Conservation (phyloP, 2,797 vertebrate species). For the Hemitrygon akajei region DNA sequence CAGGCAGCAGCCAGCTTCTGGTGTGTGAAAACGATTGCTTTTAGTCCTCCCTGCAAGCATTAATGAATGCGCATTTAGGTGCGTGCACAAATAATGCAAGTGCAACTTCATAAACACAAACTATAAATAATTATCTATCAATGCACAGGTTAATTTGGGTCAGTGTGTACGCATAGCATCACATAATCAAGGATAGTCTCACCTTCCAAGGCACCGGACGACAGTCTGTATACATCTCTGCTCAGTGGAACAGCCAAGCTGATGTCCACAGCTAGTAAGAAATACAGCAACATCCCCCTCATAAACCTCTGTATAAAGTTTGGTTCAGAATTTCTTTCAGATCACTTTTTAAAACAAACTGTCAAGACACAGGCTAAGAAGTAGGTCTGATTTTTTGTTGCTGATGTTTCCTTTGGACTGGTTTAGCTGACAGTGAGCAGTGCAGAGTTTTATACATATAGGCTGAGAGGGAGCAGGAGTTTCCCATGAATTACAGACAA, state of each 20-base stretch:
- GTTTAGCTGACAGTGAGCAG: slow-evolving; percentile 42
- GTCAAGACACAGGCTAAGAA: background rate
- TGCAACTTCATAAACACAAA: background rate
- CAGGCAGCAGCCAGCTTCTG: too few species aligned
- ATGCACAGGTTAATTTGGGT: background rate
- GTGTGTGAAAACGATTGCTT: background rate
- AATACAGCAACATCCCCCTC: slow-evolving; percentile 47
- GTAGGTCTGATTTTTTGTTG: background rate
- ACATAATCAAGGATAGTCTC: slow-evolving; percentile 18
- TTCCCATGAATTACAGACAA: slow-evolving; percentile 74
- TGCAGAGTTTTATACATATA: slow-evolving; percentile 67
- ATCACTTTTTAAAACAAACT: background rate
- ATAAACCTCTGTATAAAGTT: background rate
- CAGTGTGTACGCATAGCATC: background rate
- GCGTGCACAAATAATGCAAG: background rate
- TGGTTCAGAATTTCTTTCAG: slow-evolving; percentile 27
- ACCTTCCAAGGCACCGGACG: slow-evolving; percentile 73
- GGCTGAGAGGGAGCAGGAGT: slow-evolving; percentile 51
- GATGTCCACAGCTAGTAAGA: slow-evolving; percentile 46
- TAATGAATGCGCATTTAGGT: background rate
- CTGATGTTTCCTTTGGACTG: slow-evolving; percentile 18
- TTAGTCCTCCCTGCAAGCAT: background rate
- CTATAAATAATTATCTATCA: background rate
- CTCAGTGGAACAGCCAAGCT: slow-evolving; percentile 56
- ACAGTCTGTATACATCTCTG: slow-evolving; percentile 76